phyloP scores from a whole-genome alignment of 2,888 invertebrate species.

The Pachliopta kotzebuea region DNA sequence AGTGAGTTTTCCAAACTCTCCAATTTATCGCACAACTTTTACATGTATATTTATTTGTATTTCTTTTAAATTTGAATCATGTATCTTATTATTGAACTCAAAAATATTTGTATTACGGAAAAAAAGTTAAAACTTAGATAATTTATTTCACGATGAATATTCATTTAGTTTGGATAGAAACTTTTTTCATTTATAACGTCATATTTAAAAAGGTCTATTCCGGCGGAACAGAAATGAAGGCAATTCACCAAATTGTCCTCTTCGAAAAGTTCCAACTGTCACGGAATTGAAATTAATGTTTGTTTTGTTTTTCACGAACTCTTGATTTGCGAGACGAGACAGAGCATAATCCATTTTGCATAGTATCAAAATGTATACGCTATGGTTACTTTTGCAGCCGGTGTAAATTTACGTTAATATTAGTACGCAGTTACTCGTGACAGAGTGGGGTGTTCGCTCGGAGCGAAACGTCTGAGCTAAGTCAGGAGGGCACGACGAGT shows the following conservation, averaged over 20 bases:
- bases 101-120: slow-evolving; percentile 3
- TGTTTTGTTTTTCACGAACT: slow-evolving; percentile 71
- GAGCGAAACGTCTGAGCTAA: slow-evolving; percentile 28
- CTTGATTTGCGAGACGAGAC: slow-evolving; percentile 63
- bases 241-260: slow-evolving; percentile 75
- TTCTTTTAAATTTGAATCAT: too few species aligned
- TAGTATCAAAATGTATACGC: slow-evolving; percentile 33
- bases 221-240: slow-evolving; percentile 70
- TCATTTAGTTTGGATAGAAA: slow-evolving; percentile 74
- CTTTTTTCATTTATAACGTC: slow-evolving; percentile 79
- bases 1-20: slow-evolving; percentile 79
- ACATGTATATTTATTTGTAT: not conserved
- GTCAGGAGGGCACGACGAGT: slow-evolving; percentile 39
- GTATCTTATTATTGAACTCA: not conserved
- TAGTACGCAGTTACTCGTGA: slow-evolving; percentile 9
- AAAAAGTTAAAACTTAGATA: slow-evolving; percentile 43
- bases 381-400: not conserved
- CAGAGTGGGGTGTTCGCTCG: slow-evolving; percentile 5
- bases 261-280: slow-evolving; percentile 74
- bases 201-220: slow-evolving; percentile 72
- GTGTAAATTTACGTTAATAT: not conserved
- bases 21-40: slow-evolving; percentile 7
- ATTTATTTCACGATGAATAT: slow-evolving; percentile 76
- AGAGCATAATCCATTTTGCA: slow-evolving; percentile 50
- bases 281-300: slow-evolving; percentile 77